These are phyloP conservation scores for Stictonetta naevosa DNA, from an alignment of 2,113 vertebrate species.

Conservation along the genomic window DNA sequence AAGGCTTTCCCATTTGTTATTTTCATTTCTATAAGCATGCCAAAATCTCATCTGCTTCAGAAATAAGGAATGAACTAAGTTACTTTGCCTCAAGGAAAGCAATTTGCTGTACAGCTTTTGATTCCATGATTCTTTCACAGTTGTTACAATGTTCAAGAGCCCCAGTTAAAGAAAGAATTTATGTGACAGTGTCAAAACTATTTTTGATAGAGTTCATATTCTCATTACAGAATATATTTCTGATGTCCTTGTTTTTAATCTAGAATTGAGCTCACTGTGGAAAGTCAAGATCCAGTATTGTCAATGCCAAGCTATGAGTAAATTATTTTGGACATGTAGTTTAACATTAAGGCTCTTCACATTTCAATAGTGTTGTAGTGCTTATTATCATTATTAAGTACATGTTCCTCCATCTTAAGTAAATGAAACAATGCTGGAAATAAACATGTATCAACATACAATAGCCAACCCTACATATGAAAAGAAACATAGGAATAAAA, in stretches of 20 bases:
- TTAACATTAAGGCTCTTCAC: neutral
- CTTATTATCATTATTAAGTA: neutral
- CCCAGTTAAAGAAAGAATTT: neutral
- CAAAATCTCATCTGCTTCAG: neutral
- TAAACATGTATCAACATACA: neutral
- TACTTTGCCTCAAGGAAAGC: neutral
- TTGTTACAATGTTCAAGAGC: neutral
- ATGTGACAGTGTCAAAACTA: neutral
- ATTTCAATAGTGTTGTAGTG: neutral
- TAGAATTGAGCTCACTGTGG: neutral
- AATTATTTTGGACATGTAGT: neutral
- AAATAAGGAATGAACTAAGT: neutral
- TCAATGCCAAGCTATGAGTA: neutral
- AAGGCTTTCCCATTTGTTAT: neutral
- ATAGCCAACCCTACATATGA: neutral
- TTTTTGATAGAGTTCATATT: neutral
- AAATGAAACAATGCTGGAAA: neutral
- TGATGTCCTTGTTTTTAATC: neutral
- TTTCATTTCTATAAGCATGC: neutral
- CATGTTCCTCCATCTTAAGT: neutral
- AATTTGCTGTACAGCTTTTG: neutral
- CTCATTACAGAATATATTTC: neutral
- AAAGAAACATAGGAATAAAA: conserved; percentile 7
- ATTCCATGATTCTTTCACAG: neutral
- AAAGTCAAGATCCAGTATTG: neutral